Conservation (phyloP, 1,140 invertebrate genomes). For the Drosophila virilis region DNA sequence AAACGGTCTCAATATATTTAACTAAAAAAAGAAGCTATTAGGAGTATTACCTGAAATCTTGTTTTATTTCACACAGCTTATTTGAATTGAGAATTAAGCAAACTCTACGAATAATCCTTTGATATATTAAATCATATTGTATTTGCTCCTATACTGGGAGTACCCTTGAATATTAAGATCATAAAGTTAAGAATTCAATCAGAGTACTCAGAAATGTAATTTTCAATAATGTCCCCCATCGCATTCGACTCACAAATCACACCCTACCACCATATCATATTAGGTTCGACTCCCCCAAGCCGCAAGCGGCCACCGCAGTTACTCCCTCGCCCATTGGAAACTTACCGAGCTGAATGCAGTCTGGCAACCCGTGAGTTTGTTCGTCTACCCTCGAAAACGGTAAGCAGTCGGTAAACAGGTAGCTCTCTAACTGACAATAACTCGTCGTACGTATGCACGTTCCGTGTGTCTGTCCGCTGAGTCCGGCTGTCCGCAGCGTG, state of each 20-base stretch:
- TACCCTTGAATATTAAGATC: no score
- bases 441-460: slow-evolving; percentile 77
- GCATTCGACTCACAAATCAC: not conserved
- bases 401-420: slow-evolving; percentile 80
- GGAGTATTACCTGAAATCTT: no score
- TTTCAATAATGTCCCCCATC: not conserved
- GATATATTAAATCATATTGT: no score
- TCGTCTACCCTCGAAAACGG: slow-evolving; percentile 51
- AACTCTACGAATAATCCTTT: no score
- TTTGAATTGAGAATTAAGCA: no score
- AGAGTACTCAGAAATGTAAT: not conserved
- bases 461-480: slow-evolving; percentile 55
- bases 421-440: slow-evolving; percentile 83
- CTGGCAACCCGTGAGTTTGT: slow-evolving; percentile 41
- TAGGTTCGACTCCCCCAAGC: slow-evolving; percentile 6
- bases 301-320: slow-evolving; percentile 24
- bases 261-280: slow-evolving; percentile 11
- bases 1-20: no score
- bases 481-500: slow-evolving; percentile 64
- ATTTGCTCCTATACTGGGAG: no score
- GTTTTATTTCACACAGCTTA: no score
- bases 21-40: no score
- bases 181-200: not conserved
- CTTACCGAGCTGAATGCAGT: slow-evolving; percentile 34
- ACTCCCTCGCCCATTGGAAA: slow-evolving; percentile 23